Base-by-base conservation (phyloP, 1,140 invertebrate genomes). In the Cotesia vestalis region DNA sequence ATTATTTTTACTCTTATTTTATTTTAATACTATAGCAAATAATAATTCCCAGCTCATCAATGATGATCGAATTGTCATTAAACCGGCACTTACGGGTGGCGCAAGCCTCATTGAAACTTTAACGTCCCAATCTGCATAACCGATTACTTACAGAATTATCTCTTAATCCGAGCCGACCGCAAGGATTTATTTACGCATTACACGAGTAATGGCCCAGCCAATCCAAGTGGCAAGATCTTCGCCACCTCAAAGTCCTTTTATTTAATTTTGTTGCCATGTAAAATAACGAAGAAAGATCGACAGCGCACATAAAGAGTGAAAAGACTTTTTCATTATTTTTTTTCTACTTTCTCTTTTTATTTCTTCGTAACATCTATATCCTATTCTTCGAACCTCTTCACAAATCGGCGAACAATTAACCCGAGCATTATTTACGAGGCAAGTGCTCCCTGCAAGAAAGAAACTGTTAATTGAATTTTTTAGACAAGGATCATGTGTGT, bases 391-490 rank as follows among this genome's bases (percentile, higher is more conserved):
- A 52, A 51, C 12, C 38, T 46, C 61, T 55, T 38, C 34, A 34
- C 71, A 57, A 38, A 9, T 36, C 46, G 40, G 59, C 66, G 60
- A 78, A 78, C 75, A 77, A 78, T 81, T 81, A 77, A 71, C 73
- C 76, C 63, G 20, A 46, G 64, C 71, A 80, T 79, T 78, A 78
- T 79, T 80, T 78, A 79, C 74, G 76, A 75, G 70, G 70, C 60
- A 57, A 68, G 64, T 53, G 67, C 68, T 76, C 70, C 63, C 55
- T 62, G 17, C 40, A 52, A 46, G 60, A 17, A 66, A 46, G 52
- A 36, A 51, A 70, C 74, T 72, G 63, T 69, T 79, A 77, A 9
- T 46, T 46, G 40, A 11, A 3, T 79, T 80, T 75, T 73, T 71
- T 71, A 79, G 73, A 34, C 57, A 59, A 46, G 5, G 40, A 46